Base-by-base conservation (phyloP, 1,140 invertebrate species). In the Rhynchophorus ferrugineus region DNA sequence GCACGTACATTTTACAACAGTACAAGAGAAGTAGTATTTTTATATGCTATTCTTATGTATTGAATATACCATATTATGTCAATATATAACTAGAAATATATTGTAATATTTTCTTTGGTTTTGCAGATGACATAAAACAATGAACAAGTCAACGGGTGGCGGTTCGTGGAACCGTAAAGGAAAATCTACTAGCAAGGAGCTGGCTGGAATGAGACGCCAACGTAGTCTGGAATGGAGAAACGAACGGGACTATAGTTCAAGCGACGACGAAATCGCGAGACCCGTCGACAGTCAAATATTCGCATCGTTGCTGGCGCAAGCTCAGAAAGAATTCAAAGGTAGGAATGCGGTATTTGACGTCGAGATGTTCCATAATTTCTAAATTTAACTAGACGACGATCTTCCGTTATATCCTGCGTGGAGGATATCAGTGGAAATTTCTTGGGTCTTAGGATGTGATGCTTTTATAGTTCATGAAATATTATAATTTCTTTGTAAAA, bases 221-320 rank as follows among this genome's bases (percentile, higher is more conserved):
- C 73, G 78, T 34, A 79, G 78, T 54, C 72, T 78, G 36, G 78
- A 80, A 66, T 80, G 78, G 78, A 70, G 75, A 53, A 77, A 78
- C 60, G 77, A 80, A 65, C 70, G 77, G 57, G 72, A 77, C 41
- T 80, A 80, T 63, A 81, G 79, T 54, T 79, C 77, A 63, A 81
- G 79, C 64, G 80, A 82, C 53, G 80, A 81, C 47, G 78, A 78
- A 63, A 72, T 78, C 55, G 61, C 75, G 57, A 69, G 75, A 42
- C 69, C 76, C 13, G 75, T 81, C 42, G 78, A 79, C 29, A 79
- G 79, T 51, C 73, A 80, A 43, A 76, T 80, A 14, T 79, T 81
- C 54, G 79, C 80, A 2, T 78, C 79, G 7, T 69, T 81, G 16
- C 65, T 81, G 41, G 80, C 78, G 9, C 79, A 82, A 58, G 74